Percentiles rank a stretch among this genome's conserved stretches.
Conservation (phyloP, 2,888 invertebrate genomes). For the Coecobrya sp. region DNA sequence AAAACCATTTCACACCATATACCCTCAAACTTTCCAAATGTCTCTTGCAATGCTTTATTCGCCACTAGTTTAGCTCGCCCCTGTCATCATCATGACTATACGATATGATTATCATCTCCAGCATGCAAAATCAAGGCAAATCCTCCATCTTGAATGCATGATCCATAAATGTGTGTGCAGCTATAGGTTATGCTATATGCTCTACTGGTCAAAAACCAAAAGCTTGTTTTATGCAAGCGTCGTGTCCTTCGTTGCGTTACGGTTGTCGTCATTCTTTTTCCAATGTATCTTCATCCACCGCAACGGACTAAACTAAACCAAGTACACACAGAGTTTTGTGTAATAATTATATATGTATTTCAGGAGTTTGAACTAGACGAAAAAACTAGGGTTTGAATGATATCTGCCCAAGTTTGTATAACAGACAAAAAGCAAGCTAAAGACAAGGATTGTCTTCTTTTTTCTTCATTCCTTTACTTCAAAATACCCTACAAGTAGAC, state of each 20-base stretch:
- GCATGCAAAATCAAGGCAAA: conserved; percentile 7
- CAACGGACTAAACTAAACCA: conserved; percentile 46
- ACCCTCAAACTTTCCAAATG: not conserved
- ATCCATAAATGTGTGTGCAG: conserved; percentile 29
- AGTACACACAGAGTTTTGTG: not conserved
- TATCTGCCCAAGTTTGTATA: conserved; percentile 34
- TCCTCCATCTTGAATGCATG: conserved; percentile 17
- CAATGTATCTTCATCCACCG: conserved; percentile 58
- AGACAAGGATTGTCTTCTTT: conserved; percentile 19
- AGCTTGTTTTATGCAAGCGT: conserved; percentile 31
- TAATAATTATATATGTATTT: not conserved
- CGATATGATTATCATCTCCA: conserved; percentile 8
- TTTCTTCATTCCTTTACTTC: conserved; percentile 18
- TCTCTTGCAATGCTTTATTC: not conserved
- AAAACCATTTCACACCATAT: conserved; percentile 14
- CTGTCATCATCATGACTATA: not conserved
- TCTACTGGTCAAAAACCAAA: conserved; percentile 70
- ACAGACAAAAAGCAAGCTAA: conserved; percentile 20
- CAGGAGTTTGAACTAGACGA: not conserved
- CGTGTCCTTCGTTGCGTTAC: conserved; percentile 63
- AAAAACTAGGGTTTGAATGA: not conserved
- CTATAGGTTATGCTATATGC: conserved; percentile 46
- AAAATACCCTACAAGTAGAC: conserved; percentile 26
- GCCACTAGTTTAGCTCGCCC: not conserved
- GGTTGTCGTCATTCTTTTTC: conserved; percentile 58